Evolutionary conservation across 2,113 vertebrate genomes (phyloP), one percentile per base, ranked within the genome.

Genomic region (Eubucco bourcierii): DNA sequence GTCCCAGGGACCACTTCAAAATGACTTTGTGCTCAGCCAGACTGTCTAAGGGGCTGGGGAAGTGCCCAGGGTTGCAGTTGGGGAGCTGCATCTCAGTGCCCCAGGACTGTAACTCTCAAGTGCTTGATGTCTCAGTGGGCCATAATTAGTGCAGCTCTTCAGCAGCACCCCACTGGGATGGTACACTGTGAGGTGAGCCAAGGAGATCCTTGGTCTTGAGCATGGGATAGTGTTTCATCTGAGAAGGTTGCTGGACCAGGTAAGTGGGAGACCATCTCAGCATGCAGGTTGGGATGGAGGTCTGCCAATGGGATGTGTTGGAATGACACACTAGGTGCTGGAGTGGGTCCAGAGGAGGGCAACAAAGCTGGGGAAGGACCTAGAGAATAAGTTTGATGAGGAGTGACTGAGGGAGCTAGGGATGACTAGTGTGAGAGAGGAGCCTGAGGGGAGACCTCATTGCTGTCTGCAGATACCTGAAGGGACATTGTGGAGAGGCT

Each of bases 121-220:
- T 39, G 12, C 9, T 59, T 18, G 14, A 25, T 2, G 3, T 10
- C 50, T 59, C 29, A 19, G 14, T 6, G 41, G 58, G 28, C 13
- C 44, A 71, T 12, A 27, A 18, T 31, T 23, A n/a, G 18, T 12
- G n/a, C 61, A 41, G 37, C 8, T 7, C 61, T 28, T 67, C 63
- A 61, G 55, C 46, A 46, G 61, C 70, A 33, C 37, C 55, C 39
- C 28, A 39, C 47, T 3, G 1, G 14, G 39, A 41, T 25, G 56
- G 7, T 64, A 24, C 15, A 12, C n/a, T 1, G 0, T 7, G 39
- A 50, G 16, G 25, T 10, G 24, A 44, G 53, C 13, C 41, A 18
- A 24, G 52, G 56, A 56, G 15, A 16, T 39, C 25, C 61, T 53
- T 46, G 37, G 7, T 53, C 46, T 55, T 8, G 3, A 37, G 37